Conservation (phyloP, 1,140 invertebrate genomes). For the roundworm (Caenorhabditis elegans) region WBcel235 BX284605.5:6865001-6865500, state of each 20-base stretch:
- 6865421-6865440: too few species aligned
- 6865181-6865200: not conserved
- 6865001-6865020: not conserved
- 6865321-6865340: not conserved
- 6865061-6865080: constrained; percentile 13
- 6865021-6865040: not conserved
- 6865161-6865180: not conserved
- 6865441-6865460: too few species aligned
- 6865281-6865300: not conserved
- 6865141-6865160: constrained; percentile 8
- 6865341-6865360: too few species aligned
- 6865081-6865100: too few species aligned
- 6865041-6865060: not conserved
- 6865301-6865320: not conserved
- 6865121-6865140: not conserved
- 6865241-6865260: too few species aligned
- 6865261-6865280: not conserved
- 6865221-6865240: not conserved
- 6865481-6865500: too few species aligned
- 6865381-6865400: too few species aligned
- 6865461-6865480: too few species aligned
- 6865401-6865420: too few species aligned
- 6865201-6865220: not conserved
- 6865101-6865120: not conserved
- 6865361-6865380: too few species aligned